Conservation (phyloP, 1,140 invertebrate species). For the Orussus abietinus region DNA sequence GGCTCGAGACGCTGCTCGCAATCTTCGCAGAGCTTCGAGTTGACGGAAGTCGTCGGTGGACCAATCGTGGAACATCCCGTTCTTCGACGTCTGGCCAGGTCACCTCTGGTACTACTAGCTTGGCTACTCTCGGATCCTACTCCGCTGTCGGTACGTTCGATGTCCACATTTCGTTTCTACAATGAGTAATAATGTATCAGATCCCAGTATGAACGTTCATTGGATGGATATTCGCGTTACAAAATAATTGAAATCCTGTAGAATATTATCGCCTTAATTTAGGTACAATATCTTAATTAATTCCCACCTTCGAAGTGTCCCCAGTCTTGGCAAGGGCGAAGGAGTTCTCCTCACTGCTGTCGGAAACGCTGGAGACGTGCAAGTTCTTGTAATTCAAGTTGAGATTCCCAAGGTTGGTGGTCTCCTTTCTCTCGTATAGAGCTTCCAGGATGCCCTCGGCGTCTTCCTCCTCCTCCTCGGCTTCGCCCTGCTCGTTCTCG, state of each 20-base stretch:
- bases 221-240: background rate
- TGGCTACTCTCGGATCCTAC: conserved; percentile 90
- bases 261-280: too few relatives aligned
- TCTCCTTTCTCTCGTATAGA: conserved; percentile 50
- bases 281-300: too few relatives aligned
- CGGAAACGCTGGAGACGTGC: conserved; percentile 58
- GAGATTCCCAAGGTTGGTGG: conserved; percentile 49
- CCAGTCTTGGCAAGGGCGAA: conserved; percentile 46
- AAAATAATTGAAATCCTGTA: background rate
- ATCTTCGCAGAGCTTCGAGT: conserved; percentile 49
- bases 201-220: too few relatives aligned
- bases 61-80: conserved; percentile 33
- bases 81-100: conserved; percentile 41
- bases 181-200: too few relatives aligned
- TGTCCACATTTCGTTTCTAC: conserved; percentile 56
- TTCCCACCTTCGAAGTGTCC: conserved; percentile 42
- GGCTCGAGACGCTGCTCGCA: conserved; percentile 49
- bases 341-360: conserved; percentile 56
- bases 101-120: conserved; percentile 68
- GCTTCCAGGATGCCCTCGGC: conserved; percentile 47
- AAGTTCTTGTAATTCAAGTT: conserved; percentile 57
- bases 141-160: conserved; percentile 89
- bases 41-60: conserved; percentile 41
- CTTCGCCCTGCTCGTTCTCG: conserved; percentile 33
- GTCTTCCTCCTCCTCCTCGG: conserved; percentile 44